A percentile compares a stretch with the other conserved stretches of the same genome.
These are phyloP conservation scores for Orthosia incerta DNA, from an alignment of 2,888 invertebrate species.

Conservation along the genomic window DNA sequence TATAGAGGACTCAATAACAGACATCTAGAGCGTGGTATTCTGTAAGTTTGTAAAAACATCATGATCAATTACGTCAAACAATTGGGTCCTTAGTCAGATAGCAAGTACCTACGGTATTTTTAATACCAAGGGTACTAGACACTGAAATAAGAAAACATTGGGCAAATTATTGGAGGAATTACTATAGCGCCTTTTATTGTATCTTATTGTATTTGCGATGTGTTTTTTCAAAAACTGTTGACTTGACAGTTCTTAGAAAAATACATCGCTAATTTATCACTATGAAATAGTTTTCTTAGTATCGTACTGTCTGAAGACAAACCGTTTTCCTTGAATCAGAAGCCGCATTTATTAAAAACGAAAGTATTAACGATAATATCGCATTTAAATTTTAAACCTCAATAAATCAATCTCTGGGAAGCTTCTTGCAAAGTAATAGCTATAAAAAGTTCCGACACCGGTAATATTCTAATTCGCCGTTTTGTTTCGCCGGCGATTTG, in stretches of 20 bases:
- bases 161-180: not conserved
- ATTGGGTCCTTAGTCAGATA: not conserved
- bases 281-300: not conserved
- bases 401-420: conserved; percentile 41
- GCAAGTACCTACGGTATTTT: not conserved
- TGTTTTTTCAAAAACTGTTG: too few species aligned
- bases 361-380: too few species aligned
- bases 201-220: too few species aligned
- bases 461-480: conserved; percentile 39
- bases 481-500: conserved; percentile 10
- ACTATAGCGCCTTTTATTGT: not conserved
- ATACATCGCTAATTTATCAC: not conserved
- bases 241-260: not conserved
- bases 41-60: too few species aligned
- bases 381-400: conserved; percentile 7
- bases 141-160: not conserved
- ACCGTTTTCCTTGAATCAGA: conserved; percentile 10
- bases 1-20: too few species aligned
- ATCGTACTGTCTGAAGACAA: not conserved
- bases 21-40: too few species aligned
- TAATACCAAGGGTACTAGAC: not conserved
- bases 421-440: conserved; percentile 8
- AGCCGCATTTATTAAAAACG: conserved; percentile 18
- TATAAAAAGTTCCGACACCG: conserved; percentile 21
- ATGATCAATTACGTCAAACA: not conserved